Conservation (phyloP, 2,113 vertebrate species). For the Blennius ocellaris region DNA sequence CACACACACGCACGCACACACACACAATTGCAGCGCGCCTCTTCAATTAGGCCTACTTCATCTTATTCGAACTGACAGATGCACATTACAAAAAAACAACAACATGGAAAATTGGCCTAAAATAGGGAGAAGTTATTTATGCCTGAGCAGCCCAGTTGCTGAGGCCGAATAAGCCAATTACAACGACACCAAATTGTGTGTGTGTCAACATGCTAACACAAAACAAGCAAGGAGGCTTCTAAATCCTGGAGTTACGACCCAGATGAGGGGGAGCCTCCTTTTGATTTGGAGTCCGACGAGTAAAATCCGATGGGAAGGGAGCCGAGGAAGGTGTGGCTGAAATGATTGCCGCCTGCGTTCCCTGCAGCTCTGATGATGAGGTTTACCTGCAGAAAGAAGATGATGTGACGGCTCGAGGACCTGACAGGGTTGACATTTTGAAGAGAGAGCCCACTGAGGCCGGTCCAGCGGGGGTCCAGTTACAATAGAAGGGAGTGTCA, state of each 20-base stretch:
- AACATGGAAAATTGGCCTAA: constrained; percentile 40
- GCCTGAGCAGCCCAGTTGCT: constrained; percentile 24
- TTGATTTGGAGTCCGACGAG: constrained; percentile 9
- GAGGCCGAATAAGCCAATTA: constrained; percentile 41
- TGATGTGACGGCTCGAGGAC: constrained; percentile 24
- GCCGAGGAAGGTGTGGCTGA: not conserved
- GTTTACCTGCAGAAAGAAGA: constrained; percentile 46
- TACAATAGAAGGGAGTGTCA: constrained; percentile 13
- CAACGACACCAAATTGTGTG: constrained; percentile 6
- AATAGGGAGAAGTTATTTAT: constrained; percentile 41
- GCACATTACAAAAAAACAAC: constrained; percentile 32
- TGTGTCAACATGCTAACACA: no score
- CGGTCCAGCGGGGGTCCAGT: constrained; percentile 39
- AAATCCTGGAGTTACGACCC: not conserved
- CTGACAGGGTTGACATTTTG: constrained; percentile 69
- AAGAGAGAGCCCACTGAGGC: constrained; percentile 38
- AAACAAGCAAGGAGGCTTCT: no score
- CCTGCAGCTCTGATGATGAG: constrained; percentile 9
- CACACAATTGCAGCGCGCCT: not conserved
- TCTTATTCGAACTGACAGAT: constrained; percentile 57
- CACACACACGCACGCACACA: constrained; percentile 34
- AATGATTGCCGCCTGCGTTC: constrained; percentile 16
- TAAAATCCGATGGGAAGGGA: constrained; percentile 6
- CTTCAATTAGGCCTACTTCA: constrained; percentile 39
- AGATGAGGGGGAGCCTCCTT: constrained; percentile 30